phyloP scores from a whole-genome alignment of 2,888 invertebrate genomes.

The Sycophila texana region DNA sequence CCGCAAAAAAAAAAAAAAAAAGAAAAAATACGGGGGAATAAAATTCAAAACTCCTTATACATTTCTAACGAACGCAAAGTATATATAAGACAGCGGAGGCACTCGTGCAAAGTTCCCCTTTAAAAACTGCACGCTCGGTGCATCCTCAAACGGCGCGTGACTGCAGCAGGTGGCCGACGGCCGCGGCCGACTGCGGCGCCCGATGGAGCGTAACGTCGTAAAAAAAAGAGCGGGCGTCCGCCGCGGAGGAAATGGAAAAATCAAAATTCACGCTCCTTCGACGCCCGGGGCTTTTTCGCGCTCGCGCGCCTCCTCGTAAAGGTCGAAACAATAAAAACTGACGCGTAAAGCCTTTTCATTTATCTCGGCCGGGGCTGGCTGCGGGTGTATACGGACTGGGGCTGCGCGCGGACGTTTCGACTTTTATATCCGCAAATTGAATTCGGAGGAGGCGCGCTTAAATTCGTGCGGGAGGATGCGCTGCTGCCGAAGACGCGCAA shows the following conservation, averaged over 20 bases:
- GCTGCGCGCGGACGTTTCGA: neutral
- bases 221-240: constrained; percentile 19
- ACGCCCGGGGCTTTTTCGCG: neutral
- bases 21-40: no score
- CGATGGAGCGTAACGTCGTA: constrained; percentile 48
- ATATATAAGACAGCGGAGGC: no score
- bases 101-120: neutral
- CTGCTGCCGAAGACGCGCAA: neutral
- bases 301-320: constrained; percentile 33
- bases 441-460: constrained; percentile 34
- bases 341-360: constrained; percentile 43
- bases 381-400: neutral
- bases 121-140: constrained; percentile 43
- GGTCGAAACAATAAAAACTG: constrained; percentile 44
- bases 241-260: constrained; percentile 46
- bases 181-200: constrained; percentile 33
- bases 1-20: neutral
- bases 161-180: constrained; percentile 26
- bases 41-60: no score
- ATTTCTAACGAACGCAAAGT: no score
- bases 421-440: constrained; percentile 47
- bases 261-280: constrained; percentile 50
- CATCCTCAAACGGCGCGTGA: constrained; percentile 50
- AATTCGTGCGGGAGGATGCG: neutral
- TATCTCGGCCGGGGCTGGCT: constrained; percentile 21